Evolutionary conservation across 2,797 vertebrate genomes (phyloP), one percentile per base, ranked within the genome.

Genomic region (Sebastes oblongus): DNA sequence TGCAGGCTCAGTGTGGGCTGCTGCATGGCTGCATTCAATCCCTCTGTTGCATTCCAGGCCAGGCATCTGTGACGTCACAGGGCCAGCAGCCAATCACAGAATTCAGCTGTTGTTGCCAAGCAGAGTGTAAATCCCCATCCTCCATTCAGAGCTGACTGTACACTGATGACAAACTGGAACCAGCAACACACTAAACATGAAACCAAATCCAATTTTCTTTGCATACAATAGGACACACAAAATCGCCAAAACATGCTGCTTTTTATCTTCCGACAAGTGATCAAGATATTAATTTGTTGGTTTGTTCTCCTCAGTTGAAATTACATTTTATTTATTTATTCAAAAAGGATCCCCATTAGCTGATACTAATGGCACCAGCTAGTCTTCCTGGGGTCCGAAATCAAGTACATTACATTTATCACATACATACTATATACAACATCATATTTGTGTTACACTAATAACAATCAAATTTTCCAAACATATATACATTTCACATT

Each of bases 21-120:
- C 74, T 32, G 66, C 50, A 3, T 11, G 25, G 36, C 65, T 42
- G 67, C 22, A 24, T 59, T 62, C 20, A 30, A 20, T 22, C 67
- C 62, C 8, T 39, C 64, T 68, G 30, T 7, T 76, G 59, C 83
- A 71, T 83, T 84, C 77, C 81, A 69, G 62, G 11, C 7, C 61
- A 58, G 60, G 50, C 55, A 16, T 25, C 22, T 2, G 2, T 85
- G 81, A 88, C 59, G 34, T 77, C 82, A 84, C 54, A 0, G 10
- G 3, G 14, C 20, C 1, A 10, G 1, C 72, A 77, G 76, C 91
- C 91, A 90, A 88, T 90, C 89, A 66, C 25, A 87, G 62, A 90
- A 89, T 85, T 92, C 55, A 42, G 30, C 59, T 29, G 60, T 3
- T 85, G 91, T 92, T 86, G 30, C 89, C 50, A 88, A 24, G 88